Percentiles rank a stretch among this genome's conserved stretches.
Evolutionary conservation across 1,140 invertebrate genomes (phyloP).

Genomic region (Drosophila virilis): DNA sequence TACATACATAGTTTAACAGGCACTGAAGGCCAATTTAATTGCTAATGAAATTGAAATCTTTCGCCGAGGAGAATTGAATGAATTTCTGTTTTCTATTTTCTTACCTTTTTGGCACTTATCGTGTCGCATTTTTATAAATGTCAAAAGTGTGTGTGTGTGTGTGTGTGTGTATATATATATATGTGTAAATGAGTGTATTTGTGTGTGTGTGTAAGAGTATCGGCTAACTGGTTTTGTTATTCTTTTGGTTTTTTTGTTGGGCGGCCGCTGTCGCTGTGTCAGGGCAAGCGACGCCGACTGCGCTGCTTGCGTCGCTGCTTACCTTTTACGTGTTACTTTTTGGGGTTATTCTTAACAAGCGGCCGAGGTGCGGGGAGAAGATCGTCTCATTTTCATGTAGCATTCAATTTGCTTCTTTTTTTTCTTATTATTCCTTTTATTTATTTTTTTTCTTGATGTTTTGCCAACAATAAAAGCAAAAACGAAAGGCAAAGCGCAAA

Average conservation of each 20-base stretch:
- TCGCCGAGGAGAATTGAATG: slow-evolving; percentile 59
- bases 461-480: slow-evolving; percentile 65
- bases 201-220: slow-evolving; percentile 51
- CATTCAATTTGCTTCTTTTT: slow-evolving; percentile 58
- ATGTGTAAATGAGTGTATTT: not conserved
- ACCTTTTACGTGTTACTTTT: slow-evolving; percentile 77
- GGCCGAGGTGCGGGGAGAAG: slow-evolving; percentile 1
- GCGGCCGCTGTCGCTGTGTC: slow-evolving; percentile 24
- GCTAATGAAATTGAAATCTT: slow-evolving; percentile 72
- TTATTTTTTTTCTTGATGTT: slow-evolving; percentile 52
- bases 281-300: slow-evolving; percentile 24
- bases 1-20: not conserved
- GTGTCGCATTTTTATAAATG: slow-evolving; percentile 47
- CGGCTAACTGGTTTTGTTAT: slow-evolving; percentile 75
- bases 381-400: slow-evolving; percentile 69
- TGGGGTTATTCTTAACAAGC: slow-evolving; percentile 76
- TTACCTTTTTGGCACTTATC: slow-evolving; percentile 58
- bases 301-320: slow-evolving; percentile 41
- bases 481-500: slow-evolving; percentile 61
- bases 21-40: slow-evolving; percentile 39
- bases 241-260: slow-evolving; percentile 58
- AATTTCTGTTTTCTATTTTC: slow-evolving; percentile 53
- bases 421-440: slow-evolving; percentile 10
- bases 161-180: slow-evolving; percentile 11
- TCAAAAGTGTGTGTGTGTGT: slow-evolving; percentile 30